Conservation (phyloP, 2,797 vertebrate genomes). For the Apogon talboti region DNA sequence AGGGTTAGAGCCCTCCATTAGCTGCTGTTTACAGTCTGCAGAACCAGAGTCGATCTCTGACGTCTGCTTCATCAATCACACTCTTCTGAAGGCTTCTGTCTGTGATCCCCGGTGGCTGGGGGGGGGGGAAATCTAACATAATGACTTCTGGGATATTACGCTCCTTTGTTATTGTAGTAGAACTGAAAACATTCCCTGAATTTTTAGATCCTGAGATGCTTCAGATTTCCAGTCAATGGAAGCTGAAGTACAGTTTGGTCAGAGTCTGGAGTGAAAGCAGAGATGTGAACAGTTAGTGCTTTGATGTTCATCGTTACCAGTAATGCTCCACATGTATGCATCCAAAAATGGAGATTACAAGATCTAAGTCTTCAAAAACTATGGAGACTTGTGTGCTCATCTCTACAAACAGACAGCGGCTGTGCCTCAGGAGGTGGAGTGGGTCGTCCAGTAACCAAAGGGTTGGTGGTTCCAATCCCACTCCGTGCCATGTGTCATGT, state of each 20-base stretch:
- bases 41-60: slow-evolving; percentile 42
- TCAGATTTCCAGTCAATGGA: slow-evolving; percentile 28
- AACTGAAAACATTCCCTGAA: slow-evolving; percentile 48
- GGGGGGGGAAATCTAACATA: neutral
- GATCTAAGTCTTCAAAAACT: neutral
- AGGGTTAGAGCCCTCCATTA: slow-evolving; percentile 64
- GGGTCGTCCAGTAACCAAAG: too few species aligned
- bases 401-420: too few species aligned
- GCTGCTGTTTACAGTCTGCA: slow-evolving; percentile 72
- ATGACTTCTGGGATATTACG: slow-evolving; percentile 69
- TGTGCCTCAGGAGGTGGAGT: too few species aligned
- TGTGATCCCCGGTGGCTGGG: slow-evolving; percentile 28
- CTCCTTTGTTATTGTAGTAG: slow-evolving; percentile 39
- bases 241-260: slow-evolving; percentile 21
- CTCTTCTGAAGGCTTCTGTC: slow-evolving; percentile 25
- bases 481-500: too few species aligned
- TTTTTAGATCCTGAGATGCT: slow-evolving; percentile 53
- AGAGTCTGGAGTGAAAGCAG: slow-evolving; percentile 18
- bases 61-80: slow-evolving; percentile 64
- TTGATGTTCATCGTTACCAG: slow-evolving; percentile 5
- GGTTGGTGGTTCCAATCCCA: too few species aligned
- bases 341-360: slow-evolving; percentile 26
- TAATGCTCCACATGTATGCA: slow-evolving; percentile 28
- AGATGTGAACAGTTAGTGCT: slow-evolving; percentile 2
- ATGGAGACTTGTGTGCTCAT: too few species aligned